These are phyloP conservation scores for Malurus cyaneus DNA, from an alignment of 2,113 vertebrate genomes.

Conservation along the genomic window DNA sequence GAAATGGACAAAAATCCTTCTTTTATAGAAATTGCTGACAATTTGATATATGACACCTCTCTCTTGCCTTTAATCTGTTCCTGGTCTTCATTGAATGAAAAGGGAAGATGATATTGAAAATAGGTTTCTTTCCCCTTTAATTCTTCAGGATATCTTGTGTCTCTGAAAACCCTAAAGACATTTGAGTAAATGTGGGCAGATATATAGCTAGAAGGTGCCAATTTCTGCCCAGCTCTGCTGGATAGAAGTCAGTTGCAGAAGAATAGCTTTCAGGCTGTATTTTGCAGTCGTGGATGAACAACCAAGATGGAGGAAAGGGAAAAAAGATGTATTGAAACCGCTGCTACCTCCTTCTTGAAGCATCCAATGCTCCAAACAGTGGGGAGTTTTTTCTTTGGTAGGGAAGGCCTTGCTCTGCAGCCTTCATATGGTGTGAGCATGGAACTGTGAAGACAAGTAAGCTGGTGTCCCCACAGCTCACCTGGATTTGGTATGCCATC, in stretches of 20 bases:
- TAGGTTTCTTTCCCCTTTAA: neutral
- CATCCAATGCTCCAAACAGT: neutral
- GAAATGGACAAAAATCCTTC: neutral
- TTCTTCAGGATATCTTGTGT: neutral
- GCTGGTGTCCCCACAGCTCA: neutral
- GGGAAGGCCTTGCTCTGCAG: neutral
- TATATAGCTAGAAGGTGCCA: neutral
- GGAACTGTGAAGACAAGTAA: neutral
- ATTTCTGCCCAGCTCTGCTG: neutral
- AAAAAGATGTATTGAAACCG: neutral
- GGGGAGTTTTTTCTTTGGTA: neutral
- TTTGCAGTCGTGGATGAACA: neutral
- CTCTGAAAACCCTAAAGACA: neutral
- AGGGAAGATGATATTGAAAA: neutral
- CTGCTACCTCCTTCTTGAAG: neutral
- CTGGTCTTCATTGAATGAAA: neutral
- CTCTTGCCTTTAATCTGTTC: neutral
- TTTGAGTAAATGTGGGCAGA: neutral
- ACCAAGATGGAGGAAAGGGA: neutral
- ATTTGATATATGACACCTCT: neutral
- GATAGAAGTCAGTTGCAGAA: neutral
- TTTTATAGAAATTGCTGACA: neutral
- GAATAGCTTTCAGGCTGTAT: neutral
- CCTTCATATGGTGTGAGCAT: accelerated
- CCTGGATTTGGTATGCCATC: neutral